phyloP scores from a whole-genome alignment of 2,888 invertebrate genomes.

The Agrypnus murinus region DNA sequence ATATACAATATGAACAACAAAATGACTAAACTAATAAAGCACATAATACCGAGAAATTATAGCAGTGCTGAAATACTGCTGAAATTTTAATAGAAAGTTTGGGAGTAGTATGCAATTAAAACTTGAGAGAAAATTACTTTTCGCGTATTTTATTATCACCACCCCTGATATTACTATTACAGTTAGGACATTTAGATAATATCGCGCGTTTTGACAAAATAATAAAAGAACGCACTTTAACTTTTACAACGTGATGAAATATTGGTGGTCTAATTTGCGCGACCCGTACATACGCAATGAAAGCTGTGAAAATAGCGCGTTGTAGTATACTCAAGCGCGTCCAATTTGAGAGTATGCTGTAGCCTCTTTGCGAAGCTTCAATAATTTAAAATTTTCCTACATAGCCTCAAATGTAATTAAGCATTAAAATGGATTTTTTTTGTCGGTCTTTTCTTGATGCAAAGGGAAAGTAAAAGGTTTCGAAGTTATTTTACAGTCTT shows the following conservation, averaged over 20 bases:
- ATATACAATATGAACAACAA: too few relatives aligned
- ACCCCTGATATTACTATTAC: too few relatives aligned
- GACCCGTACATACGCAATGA: not conserved
- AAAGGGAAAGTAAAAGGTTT: too few relatives aligned
- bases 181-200: not conserved
- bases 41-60: too few relatives aligned
- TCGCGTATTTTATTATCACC: too few relatives aligned
- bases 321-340: slow-evolving; percentile 1
- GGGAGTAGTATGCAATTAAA: too few relatives aligned
- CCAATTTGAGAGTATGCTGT: slow-evolving; percentile 21
- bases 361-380: not conserved
- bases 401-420: not conserved
- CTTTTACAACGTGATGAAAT: slow-evolving; percentile 13
- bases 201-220: not conserved
- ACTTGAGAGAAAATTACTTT: too few relatives aligned
- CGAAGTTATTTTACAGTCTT: too few relatives aligned
- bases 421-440: not conserved
- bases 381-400: not conserved
- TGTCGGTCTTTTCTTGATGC: too few relatives aligned
- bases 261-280: slow-evolving; percentile 27
- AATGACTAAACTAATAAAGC: too few relatives aligned
- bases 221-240: not conserved
- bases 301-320: slow-evolving; percentile 13
- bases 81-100: too few relatives aligned
- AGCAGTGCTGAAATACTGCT: too few relatives aligned